A percentile compares a stretch with the other conserved stretches of the same genome.
Conservation (phyloP, 2,113 vertebrate genomes). For the Nothocercus nigrocapillus region DNA sequence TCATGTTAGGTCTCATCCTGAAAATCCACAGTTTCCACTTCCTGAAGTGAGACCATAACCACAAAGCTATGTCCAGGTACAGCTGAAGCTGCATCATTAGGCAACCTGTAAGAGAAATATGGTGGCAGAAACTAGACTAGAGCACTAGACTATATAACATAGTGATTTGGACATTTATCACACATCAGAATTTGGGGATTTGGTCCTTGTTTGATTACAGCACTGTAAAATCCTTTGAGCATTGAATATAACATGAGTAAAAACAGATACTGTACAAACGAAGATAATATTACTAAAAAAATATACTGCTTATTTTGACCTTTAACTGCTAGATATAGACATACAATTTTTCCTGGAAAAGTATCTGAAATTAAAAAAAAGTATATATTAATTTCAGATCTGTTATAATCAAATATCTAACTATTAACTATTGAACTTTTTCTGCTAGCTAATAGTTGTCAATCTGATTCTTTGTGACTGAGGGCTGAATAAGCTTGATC, state of each 20-base stretch:
- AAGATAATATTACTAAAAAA: not conserved
- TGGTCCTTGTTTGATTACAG: not conserved
- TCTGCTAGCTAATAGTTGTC: not conserved
- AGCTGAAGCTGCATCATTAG: not conserved
- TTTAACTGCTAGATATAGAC: not conserved
- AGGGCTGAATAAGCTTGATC: not conserved
- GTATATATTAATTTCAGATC: not conserved
- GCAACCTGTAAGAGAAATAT: not conserved
- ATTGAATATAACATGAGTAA: not conserved
- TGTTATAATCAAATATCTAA: not conserved
- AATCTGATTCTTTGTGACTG: not conserved
- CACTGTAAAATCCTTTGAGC: not conserved
- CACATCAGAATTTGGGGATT: not conserved
- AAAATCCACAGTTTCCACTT: not conserved
- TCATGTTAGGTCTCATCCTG: not conserved
- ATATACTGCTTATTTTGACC: not conserved
- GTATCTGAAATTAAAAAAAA: not conserved
- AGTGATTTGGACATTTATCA: not conserved
- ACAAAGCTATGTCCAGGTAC: not conserved
- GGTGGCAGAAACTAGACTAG: not conserved
- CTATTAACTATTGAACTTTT: not conserved
- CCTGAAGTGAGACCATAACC: not conserved
- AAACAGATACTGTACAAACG: not conserved
- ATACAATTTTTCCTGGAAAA: not conserved
- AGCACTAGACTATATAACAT: accelerated